Base-by-base conservation (phyloP, 1,140 invertebrate genomes). In the Rhyzopertha dominica region DNA sequence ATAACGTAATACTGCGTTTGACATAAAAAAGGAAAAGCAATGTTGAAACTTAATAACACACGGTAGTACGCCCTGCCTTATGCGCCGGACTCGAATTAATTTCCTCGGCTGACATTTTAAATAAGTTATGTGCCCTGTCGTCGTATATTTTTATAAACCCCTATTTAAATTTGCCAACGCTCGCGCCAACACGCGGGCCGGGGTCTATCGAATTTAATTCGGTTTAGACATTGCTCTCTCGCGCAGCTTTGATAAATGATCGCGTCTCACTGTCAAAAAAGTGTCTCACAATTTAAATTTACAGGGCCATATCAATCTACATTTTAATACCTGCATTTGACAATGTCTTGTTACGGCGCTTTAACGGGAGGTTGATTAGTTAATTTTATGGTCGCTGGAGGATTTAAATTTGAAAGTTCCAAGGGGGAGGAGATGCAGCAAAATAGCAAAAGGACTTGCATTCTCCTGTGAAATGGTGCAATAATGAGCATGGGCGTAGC, bases 71-170 rank as follows among this genome's bases (percentile, higher is more conserved):
- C n/a, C n/a, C 46, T 42, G 54, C 54, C 51, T 58, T 59, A 57
- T 43, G 54, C 55, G 54, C 53, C 56, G 61, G 59, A 59, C 50
- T 51, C 40, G 56, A 61, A 59, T 63, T 63, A 63, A 61, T 62
- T 63, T 60, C 56, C 58, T 40, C 35, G 52, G 50, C 61, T 63
- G 61, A 60, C 61, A 62, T 58, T 60, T 60, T 62, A 58, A 62
- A 63, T 63, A 63, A 63, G 55, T 63, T 63, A 63, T 63, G 56
- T 55, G 53, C 55, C 47, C 54, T 62, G 58, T 60, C 59, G 55
- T 43, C 58, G 52, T 62, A 60, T 60, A 63, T 63, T 63, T 63
- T 63, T 63, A 63, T 63, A 59, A 62, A 61, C 52, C 56, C 58
- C 49, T n/a, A 61, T 59, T 60, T 58, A 48, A 54, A 53, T 58